These are phyloP conservation scores for Chanos chanos DNA, from an alignment of 2,797 vertebrate species.

Conservation along the genomic window DNA sequence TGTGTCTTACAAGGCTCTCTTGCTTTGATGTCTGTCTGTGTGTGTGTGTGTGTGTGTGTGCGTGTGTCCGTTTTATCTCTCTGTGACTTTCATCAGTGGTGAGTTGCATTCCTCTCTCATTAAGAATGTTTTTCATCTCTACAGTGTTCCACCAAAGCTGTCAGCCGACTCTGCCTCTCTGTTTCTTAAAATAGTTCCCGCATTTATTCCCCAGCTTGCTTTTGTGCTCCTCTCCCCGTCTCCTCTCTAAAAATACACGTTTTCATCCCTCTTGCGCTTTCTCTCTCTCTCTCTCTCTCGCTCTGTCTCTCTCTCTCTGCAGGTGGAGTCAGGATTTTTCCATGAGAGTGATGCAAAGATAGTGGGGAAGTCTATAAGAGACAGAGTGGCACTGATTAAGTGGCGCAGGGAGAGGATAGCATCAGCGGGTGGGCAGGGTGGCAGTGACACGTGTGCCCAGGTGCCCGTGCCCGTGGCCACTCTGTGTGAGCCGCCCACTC, in stretches of 20 bases:
- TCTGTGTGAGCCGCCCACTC: slow-evolving; percentile 65
- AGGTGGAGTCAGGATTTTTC: slow-evolving; percentile 95
- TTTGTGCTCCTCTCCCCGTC: neutral
- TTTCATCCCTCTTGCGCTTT: neutral
- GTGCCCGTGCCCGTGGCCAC: slow-evolving; percentile 69
- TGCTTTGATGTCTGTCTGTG: neutral
- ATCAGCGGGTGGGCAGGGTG: slow-evolving; percentile 68
- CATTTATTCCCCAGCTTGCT: too few relatives aligned
- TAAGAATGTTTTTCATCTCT: too few relatives aligned
- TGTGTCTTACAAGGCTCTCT: neutral
- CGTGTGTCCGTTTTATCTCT: too few relatives aligned
- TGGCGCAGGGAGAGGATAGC: slow-evolving; percentile 88
- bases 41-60: neutral
- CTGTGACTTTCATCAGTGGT: too few relatives aligned
- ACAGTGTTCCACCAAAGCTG: too few relatives aligned
- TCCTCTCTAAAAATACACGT: too few relatives aligned
- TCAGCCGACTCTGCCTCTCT: neutral
- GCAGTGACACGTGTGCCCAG: slow-evolving; percentile 57
- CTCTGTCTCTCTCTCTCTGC: slow-evolving; percentile 1
- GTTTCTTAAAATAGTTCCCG: neutral
- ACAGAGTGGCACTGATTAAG: slow-evolving; percentile 83
- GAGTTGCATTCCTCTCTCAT: too few relatives aligned
- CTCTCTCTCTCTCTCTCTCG: neutral
- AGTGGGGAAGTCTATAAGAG: slow-evolving; percentile 90
- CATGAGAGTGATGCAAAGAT: slow-evolving; percentile 94